Evolutionary conservation across 2,113 vertebrate species (phyloP).

Genomic region (Coracopsis vasa): DNA sequence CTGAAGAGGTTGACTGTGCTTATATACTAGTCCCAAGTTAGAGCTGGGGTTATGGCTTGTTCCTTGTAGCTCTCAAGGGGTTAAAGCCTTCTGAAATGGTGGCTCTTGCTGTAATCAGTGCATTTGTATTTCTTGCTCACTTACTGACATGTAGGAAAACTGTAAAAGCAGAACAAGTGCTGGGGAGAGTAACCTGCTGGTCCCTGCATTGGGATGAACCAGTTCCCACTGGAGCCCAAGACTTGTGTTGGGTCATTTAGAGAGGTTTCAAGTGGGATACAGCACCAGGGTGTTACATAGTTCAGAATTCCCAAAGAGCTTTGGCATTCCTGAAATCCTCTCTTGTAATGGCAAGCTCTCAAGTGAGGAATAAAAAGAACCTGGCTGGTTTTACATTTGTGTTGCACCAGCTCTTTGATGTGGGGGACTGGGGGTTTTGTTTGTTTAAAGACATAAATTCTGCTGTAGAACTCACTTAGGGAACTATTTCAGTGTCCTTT

Average conservation of each 20-base stretch:
- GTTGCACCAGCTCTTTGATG: neutral
- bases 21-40: neutral
- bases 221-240: neutral
- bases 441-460: neutral
- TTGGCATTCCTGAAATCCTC: neutral
- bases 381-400: neutral
- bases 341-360: neutral
- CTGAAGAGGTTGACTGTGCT: neutral
- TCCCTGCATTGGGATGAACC: rapidly evolving
- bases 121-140: neutral
- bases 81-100: neutral
- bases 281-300: neutral
- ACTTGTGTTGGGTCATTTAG: neutral
- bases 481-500: neutral
- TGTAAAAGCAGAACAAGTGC: neutral
- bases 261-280: neutral
- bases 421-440: rapidly evolving
- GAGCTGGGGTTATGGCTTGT: neutral
- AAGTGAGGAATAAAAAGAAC: neutral
- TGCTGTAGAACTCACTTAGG: neutral
- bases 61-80: neutral
- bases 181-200: neutral
- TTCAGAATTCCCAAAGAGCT: neutral
- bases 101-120: neutral
- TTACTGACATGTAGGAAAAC: neutral